phyloP scores from a whole-genome alignment of 2,797 vertebrate genomes.

The Gambelia wislizenii region DNA sequence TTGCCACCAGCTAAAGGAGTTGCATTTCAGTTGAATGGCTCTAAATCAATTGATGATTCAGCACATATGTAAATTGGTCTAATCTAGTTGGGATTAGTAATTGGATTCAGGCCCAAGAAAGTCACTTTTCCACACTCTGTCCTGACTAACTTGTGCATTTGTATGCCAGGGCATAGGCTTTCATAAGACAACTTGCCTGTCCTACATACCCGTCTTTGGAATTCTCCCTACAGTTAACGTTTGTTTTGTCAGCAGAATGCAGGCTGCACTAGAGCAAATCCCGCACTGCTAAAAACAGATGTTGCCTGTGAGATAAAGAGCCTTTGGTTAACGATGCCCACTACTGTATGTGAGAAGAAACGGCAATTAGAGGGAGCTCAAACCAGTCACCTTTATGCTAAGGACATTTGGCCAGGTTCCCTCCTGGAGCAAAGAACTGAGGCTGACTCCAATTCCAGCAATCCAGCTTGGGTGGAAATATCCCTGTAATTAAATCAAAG shows the following conservation, averaged over 20 bases:
- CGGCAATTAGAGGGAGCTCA: conserved; percentile 47
- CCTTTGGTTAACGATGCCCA: conserved; percentile 37
- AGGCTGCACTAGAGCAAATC: conserved; percentile 54
- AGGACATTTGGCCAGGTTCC: background rate
- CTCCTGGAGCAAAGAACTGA: conserved; percentile 36
- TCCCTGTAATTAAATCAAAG: conserved; percentile 18
- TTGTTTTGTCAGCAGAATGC: conserved; percentile 23
- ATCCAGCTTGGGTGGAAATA: background rate
- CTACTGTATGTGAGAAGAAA: conserved; percentile 23
- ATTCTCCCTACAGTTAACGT: conserved; percentile 40
- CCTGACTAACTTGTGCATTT: background rate
- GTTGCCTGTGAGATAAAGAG: conserved; percentile 46
- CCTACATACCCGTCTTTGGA: conserved; percentile 4
- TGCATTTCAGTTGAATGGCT: no score
- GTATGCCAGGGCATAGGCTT: background rate
- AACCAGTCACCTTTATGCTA: background rate
- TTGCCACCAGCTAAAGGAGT: no score
- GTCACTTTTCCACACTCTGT: background rate
- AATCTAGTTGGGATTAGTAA: no score
- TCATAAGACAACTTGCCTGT: background rate
- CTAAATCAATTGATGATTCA: no score
- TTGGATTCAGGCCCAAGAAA: no score
- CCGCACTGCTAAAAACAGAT: conserved; percentile 9
- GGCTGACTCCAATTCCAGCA: background rate
- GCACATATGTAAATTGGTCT: no score